Base-by-base conservation (phyloP, 2,797 vertebrate species). In the Mustela erminea region DNA sequence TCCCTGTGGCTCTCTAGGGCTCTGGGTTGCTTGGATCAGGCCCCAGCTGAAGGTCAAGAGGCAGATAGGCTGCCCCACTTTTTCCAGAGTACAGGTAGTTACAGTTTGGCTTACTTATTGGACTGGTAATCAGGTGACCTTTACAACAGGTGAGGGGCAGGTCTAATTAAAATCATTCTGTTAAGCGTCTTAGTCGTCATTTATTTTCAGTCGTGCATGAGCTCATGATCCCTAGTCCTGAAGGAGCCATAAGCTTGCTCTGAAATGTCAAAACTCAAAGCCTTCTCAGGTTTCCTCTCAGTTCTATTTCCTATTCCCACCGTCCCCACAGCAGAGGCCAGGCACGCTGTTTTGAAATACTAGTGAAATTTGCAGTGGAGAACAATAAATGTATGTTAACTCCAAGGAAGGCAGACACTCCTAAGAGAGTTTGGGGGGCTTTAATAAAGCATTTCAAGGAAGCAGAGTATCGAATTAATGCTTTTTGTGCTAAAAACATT, bases 401-500 rank as follows among this genome's bases (percentile, higher is more conserved):
- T 94, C 98, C 94, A 83, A 64, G 98, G 97, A 98, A 98, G 96
- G 85, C 92, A 96, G 97, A 85, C 96, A 91, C 93, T 98, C 96
- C 96, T 96, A 96, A 98, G 96, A 97, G 98, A 77, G 96, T 96
- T 93, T 97, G 94, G 81, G 96, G 90, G 98, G 89, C 82, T 94
- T 99, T 98, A 97, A 97, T 97, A 98, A 98, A 97, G 96, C 94
- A 97, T 98, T 98, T 97, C 85, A 98, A 98, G 98, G 98, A 99
- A 99, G 95, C 18, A 95, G 91, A 96, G 93, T 98, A 99, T 99
- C 98, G 52, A 97, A 98, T 99, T 97, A 98, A 98, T 95, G 92
- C 95, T 97, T 98, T 99, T 98, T 93, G 96, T 98, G 98, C 98
- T 98, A 97, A 98, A 99, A 96, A 97, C 98, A 98, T 99, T 98